Evolutionary conservation across 2,113 vertebrate genomes (phyloP).

Genomic region (Rissa tridactyla): DNA sequence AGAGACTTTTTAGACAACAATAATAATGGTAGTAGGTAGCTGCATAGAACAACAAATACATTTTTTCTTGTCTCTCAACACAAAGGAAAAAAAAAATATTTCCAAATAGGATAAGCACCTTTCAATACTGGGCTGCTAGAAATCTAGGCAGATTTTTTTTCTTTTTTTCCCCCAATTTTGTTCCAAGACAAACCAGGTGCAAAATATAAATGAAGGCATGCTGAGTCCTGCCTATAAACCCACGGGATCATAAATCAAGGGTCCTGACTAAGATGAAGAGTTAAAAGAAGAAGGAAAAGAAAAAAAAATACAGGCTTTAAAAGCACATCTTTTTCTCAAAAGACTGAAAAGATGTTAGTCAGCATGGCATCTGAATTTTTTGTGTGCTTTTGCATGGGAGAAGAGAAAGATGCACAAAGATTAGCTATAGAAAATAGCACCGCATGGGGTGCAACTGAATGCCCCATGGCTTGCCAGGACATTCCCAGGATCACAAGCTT

Average conservation of each 20-base stretch:
- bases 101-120: neutral
- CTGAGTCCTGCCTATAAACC: neutral
- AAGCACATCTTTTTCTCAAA: neutral
- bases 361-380: slow-evolving; percentile 8
- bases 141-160: neutral
- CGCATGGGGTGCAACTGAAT: neutral
- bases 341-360: neutral
- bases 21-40: neutral
- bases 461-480: neutral
- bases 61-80: neutral
- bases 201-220: neutral
- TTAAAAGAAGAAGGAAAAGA: neutral
- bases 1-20: neutral
- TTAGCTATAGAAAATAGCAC: slow-evolving; percentile 12
- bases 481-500: neutral
- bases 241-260: neutral
- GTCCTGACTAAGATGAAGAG: neutral
- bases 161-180: neutral
- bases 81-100: neutral
- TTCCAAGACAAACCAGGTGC: neutral
- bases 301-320: neutral
- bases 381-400: neutral
- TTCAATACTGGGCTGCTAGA: neutral
- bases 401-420: slow-evolving; percentile 13
- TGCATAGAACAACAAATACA: neutral